A percentile compares a stretch with the other conserved stretches of the same genome.
phyloP scores from a whole-genome alignment of 1,140 invertebrate genomes.

The Wasmannia auropunctata region DNA sequence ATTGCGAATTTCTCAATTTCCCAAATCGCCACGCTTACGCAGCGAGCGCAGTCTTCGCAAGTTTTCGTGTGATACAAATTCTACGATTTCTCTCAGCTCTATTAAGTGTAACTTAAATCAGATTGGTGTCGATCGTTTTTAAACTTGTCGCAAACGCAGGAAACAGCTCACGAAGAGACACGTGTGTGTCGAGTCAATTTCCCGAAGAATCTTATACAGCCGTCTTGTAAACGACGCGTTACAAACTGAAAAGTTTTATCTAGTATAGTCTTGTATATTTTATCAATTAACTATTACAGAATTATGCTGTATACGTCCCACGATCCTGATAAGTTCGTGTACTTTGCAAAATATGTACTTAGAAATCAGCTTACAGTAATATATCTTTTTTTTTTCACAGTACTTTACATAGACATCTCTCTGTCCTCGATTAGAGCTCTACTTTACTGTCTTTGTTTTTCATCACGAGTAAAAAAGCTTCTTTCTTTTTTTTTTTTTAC shows the following conservation, averaged over 20 bases:
- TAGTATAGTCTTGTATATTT: slow-evolving; percentile 73
- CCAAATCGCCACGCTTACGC: background rate
- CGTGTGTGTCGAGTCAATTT: slow-evolving; percentile 42
- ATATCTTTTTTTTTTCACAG: slow-evolving; percentile 70
- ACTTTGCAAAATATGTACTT: slow-evolving; percentile 79
- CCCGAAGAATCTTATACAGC: slow-evolving; percentile 53
- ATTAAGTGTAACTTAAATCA: background rate
- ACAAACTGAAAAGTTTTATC: slow-evolving; percentile 71
- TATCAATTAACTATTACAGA: slow-evolving; percentile 74
- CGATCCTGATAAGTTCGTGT: slow-evolving; percentile 71
- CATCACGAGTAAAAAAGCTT: slow-evolving; percentile 81
- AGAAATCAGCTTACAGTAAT: slow-evolving; percentile 77
- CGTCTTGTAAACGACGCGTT: slow-evolving; percentile 65
- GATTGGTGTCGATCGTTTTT: slow-evolving; percentile 14
- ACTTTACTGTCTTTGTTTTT: slow-evolving; percentile 56
- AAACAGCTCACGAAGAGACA: slow-evolving; percentile 51
- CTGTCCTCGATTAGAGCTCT: slow-evolving; percentile 44
- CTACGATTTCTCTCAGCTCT: slow-evolving; percentile 13
- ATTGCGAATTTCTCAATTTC: background rate
- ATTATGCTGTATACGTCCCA: slow-evolving; percentile 66
- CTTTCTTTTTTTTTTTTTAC: slow-evolving; percentile 51
- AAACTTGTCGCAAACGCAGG: background rate
- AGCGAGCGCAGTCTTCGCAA: background rate
- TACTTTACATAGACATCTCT: slow-evolving; percentile 69
- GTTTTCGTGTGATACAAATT: slow-evolving; percentile 23